phyloP scores from a whole-genome alignment of 2,113 vertebrate species.

The Himantopus leucocephalus region DNA sequence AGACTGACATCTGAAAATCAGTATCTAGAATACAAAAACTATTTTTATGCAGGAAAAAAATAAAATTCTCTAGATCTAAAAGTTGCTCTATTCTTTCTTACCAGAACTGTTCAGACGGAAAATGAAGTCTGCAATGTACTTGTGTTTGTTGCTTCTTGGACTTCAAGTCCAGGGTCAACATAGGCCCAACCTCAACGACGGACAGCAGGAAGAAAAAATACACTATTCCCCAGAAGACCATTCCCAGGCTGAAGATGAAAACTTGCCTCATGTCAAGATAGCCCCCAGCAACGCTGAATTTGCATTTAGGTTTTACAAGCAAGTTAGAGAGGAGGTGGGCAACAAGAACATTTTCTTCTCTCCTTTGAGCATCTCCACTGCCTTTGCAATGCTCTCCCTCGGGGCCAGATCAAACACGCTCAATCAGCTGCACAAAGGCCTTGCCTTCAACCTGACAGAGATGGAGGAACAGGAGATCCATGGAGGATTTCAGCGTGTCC shows the following conservation, averaged over 20 bases:
- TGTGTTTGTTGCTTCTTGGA: slow-evolving; percentile 51
- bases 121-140: slow-evolving; percentile 47
- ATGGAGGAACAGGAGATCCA: slow-evolving; percentile 69
- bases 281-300: slow-evolving; percentile 77
- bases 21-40: not conserved
- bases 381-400: slow-evolving; percentile 80
- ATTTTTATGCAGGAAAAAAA: not conserved
- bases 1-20: not conserved
- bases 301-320: slow-evolving; percentile 79
- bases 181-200: not conserved
- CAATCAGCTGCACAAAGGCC: slow-evolving; percentile 72
- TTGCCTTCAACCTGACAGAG: slow-evolving; percentile 71
- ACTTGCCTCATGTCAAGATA: slow-evolving; percentile 7
- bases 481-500: slow-evolving; percentile 70
- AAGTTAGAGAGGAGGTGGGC: not conserved
- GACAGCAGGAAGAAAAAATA: not conserved
- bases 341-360: slow-evolving; percentile 84
- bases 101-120: slow-evolving; percentile 31
- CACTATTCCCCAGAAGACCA: not conserved
- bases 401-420: slow-evolving; percentile 79
- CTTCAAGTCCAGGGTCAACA: slow-evolving; percentile 42
- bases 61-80: not conserved
- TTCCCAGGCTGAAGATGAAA: not conserved
- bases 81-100: not conserved
- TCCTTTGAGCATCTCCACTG: slow-evolving; percentile 81